Base-by-base conservation (phyloP, 2,888 invertebrate species). In the Drosophila meridiana region DNA sequence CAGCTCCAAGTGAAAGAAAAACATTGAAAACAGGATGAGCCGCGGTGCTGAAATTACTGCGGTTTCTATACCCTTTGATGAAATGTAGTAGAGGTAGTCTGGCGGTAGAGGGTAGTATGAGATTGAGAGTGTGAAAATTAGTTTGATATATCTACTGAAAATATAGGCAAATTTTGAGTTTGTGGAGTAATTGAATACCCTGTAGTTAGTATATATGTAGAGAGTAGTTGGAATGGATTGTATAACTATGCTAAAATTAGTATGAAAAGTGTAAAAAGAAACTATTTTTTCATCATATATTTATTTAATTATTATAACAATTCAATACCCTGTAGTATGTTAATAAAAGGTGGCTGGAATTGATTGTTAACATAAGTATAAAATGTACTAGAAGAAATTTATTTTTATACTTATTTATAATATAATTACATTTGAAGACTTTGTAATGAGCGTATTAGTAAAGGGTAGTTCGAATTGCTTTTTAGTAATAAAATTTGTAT, bases 21-120 rank as follows among this genome's bases (percentile, higher is more conserved):
- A 63, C 48, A 68, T 40, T 40, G 32, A 57, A 73, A 83, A 80
- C 83, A 89, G 85, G 82, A 87, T 84, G 76, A 87, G 80, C 74
- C 73, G 87, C 72, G 75, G 26, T 71, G 75, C 81, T 73, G 52
- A 85, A 83, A 81, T 80, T 78, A 68, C 73, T 85, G 88, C 69
- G 89, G 89, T 80, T 86, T 69, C 13, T 0, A 75, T 71, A 75
- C 79, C 71, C 75, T 68, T 36, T 45, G 36, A 9, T 34, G 20
- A 20, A n/a, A 20, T 20, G 6, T 34, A 1, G 50, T n/a, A 3
- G 4, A 3, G 11, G n/a, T 20, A 0, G 20, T 20, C 0, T 20
- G 20, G 5, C 13, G 4, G 34, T 20, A 20, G 34, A 0, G 1
- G 4, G 0, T 4, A 9, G 42, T 2, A 4, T 11, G 9, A 6